A percentile compares a stretch with the other conserved stretches of the same genome.
Conservation (phyloP, 2,113 vertebrate species). For the Ammodytes marinus region DNA sequence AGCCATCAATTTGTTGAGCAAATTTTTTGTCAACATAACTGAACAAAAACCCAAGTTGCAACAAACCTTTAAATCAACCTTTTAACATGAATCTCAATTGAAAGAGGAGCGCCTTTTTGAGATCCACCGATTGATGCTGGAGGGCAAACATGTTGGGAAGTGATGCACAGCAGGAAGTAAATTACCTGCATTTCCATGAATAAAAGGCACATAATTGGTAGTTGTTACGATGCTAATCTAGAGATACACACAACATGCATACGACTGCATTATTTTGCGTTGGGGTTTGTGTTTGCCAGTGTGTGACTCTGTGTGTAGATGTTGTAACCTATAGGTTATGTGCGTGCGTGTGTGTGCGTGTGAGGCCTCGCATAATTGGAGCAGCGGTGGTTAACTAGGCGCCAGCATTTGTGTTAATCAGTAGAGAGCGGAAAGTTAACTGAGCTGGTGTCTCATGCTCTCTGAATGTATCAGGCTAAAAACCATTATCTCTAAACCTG, state of each 20-base stretch:
- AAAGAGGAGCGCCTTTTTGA: conserved; percentile 17
- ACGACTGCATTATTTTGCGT: conserved; percentile 29
- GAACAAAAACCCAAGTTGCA: background rate
- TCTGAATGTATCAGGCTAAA: conserved; percentile 61
- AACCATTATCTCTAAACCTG: conserved; percentile 65
- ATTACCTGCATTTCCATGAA: conserved; percentile 78
- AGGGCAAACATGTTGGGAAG: conserved; percentile 65
- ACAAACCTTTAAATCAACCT: background rate
- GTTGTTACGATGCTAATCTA: conserved; percentile 63
- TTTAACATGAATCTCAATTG: background rate
- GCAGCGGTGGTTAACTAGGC: conserved; percentile 70
- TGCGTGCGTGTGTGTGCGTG: conserved; percentile 8
- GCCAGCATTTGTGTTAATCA: conserved; percentile 71
- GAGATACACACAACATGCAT: conserved; percentile 35
- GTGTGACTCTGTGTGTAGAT: conserved; percentile 32
- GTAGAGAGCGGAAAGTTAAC: conserved; percentile 61
- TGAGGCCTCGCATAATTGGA: conserved; percentile 69
- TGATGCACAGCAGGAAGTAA: conserved; percentile 69
- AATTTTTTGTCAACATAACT: background rate
- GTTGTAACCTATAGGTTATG: background rate
- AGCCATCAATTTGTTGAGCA: background rate
- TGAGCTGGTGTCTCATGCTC: conserved; percentile 51
- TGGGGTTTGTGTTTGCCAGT: conserved; percentile 1
- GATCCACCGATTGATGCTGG: conserved; percentile 40
- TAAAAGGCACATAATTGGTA: conserved; percentile 62